These are phyloP conservation scores for Pangasius sanitwongsei DNA, from an alignment of 2,797 vertebrate genomes.

Conservation along the genomic window DNA sequence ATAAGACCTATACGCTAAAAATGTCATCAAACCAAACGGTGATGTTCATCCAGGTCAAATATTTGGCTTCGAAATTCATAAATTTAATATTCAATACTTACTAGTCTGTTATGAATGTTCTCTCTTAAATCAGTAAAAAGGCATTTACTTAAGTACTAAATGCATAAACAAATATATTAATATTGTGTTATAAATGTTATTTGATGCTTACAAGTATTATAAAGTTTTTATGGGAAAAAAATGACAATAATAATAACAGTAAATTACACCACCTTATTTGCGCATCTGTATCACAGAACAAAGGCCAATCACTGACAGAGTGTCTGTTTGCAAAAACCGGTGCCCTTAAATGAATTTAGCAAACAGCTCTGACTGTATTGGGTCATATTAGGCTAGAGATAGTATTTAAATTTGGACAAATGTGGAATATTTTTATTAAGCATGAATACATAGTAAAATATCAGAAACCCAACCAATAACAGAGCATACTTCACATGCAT, in stretches of 20 bases:
- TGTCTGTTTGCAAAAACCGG: background rate
- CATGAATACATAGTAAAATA: background rate
- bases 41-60: background rate
- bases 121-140: background rate
- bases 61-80: background rate
- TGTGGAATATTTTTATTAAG: background rate
- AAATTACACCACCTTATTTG: background rate
- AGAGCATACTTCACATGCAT: background rate
- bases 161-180: no score
- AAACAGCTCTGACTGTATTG: background rate
- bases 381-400: background rate
- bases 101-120: background rate
- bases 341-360: background rate
- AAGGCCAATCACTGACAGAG: background rate
- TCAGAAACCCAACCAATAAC: background rate
- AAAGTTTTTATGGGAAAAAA: background rate
- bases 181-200: background rate
- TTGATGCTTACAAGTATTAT: background rate
- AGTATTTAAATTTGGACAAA: background rate
- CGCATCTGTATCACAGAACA: background rate
- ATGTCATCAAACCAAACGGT: background rate
- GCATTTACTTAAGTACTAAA: no score
- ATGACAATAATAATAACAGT: no score
- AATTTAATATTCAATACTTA: background rate
- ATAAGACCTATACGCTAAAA: background rate